These are phyloP conservation scores for Idaea straminata DNA, from an alignment of 2,888 invertebrate genomes.

Conservation along the genomic window DNA sequence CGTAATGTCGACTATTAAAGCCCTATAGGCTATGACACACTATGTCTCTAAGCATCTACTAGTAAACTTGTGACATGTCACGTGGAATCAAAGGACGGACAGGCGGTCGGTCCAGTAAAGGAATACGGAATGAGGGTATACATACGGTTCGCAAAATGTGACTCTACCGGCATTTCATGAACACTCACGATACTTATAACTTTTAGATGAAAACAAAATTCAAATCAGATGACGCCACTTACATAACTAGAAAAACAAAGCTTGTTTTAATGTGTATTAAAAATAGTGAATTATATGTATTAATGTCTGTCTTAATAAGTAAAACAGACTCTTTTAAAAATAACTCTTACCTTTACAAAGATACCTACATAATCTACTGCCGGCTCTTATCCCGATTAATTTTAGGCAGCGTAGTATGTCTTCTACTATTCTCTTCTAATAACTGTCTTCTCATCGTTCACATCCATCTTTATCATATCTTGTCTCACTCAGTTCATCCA, in stretches of 20 bases:
- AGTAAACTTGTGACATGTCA: neutral
- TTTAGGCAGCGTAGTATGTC: too few relatives aligned
- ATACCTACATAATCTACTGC: neutral
- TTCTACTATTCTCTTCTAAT: too few relatives aligned
- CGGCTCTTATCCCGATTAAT: too few relatives aligned
- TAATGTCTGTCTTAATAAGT: too few relatives aligned
- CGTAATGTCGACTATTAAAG: too few relatives aligned
- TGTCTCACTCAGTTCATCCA: too few relatives aligned
- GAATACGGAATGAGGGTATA: neutral
- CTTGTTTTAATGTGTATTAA: too few relatives aligned
- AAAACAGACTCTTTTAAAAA: too few relatives aligned
- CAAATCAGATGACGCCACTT: neutral
- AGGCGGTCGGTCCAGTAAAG: neutral
- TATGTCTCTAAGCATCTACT: neutral
- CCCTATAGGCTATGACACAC: neutral
- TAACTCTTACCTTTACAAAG: too few relatives aligned
- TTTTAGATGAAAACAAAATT: neutral
- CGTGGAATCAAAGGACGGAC: neutral
- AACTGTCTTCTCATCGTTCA: too few relatives aligned
- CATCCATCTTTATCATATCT: too few relatives aligned
- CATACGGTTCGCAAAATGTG: neutral
- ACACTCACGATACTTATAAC: neutral
- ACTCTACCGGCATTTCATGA: neutral
- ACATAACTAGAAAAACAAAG: neutral
- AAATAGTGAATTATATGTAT: too few relatives aligned